A percentile compares a stretch with the other conserved stretches of the same genome.
Evolutionary conservation across 2,113 vertebrate species (phyloP).

Genomic region (Ivindomyrus marchei): DNA sequence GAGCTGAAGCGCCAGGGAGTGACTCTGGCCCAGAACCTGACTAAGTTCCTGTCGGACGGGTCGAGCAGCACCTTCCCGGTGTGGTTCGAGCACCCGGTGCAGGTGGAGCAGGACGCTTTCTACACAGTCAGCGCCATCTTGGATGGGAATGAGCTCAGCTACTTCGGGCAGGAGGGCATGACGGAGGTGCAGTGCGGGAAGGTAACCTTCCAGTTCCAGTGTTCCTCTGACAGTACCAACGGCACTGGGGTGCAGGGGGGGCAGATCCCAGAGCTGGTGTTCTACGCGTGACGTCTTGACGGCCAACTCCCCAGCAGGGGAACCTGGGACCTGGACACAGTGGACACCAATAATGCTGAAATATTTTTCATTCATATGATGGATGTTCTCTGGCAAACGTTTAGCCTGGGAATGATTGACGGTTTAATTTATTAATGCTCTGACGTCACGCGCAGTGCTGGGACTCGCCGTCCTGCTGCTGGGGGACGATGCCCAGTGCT

Average conservation of each 20-base stretch:
- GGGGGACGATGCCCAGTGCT: conserved; percentile 43
- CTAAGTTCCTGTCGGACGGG: conserved; percentile 83
- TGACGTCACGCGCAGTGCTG: conserved; percentile 67
- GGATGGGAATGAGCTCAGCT: conserved; percentile 86
- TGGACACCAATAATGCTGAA: conserved; percentile 28
- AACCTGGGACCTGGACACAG: conserved; percentile 34
- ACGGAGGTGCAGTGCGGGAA: conserved; percentile 90
- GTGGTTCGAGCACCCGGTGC: conserved; percentile 91
- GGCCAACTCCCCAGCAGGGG: conserved; percentile 27
- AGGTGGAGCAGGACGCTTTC: conserved; percentile 87
- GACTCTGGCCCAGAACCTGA: conserved; percentile 78
- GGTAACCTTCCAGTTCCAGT: conserved; percentile 95
- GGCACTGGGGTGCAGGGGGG: conserved; percentile 92
- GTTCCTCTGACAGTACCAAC: conserved; percentile 92
- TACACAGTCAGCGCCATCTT: conserved; percentile 87
- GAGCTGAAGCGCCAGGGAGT: conserved; percentile 84
- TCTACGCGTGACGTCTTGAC: conserved; percentile 72
- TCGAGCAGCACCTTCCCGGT: conserved; percentile 86
- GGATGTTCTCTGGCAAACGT: conserved; percentile 49
- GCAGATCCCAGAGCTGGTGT: conserved; percentile 91
- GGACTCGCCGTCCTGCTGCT: no score
- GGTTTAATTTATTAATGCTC: conserved; percentile 66
- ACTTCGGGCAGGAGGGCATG: conserved; percentile 96
- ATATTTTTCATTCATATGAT: conserved; percentile 40
- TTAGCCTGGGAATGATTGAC: conserved; percentile 49